Percentiles rank a stretch among this genome's conserved stretches.
Conservation (phyloP, 1,140 invertebrate genomes). For the Acarapis woodi region DNA sequence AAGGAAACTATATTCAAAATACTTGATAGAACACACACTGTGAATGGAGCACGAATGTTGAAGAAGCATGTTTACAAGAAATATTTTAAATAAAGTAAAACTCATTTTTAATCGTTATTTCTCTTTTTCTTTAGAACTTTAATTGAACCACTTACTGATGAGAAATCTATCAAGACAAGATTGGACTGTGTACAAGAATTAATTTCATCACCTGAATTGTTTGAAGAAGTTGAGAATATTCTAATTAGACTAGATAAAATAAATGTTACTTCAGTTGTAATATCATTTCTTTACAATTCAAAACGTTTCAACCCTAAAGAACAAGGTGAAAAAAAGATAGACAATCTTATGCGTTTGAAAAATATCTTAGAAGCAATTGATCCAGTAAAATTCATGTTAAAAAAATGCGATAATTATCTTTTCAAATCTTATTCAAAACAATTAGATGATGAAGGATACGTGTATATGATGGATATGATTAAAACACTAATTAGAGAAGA, state of each 20-base stretch:
- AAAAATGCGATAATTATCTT: slow-evolving; percentile 24
- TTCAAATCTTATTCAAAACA: slow-evolving; percentile 29
- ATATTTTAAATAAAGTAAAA: slow-evolving; percentile 14
- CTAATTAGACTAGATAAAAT: slow-evolving; percentile 27
- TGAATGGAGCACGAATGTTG: slow-evolving; percentile 38
- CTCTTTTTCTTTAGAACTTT: neutral
- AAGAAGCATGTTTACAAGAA: slow-evolving; percentile 55
- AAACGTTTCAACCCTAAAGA: too few relatives aligned
- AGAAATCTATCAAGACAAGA: slow-evolving; percentile 30
- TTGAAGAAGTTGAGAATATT: slow-evolving; percentile 17
- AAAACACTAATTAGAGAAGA: slow-evolving; percentile 37
- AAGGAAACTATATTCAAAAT: slow-evolving; percentile 31
- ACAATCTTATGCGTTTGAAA: slow-evolving; percentile 45
- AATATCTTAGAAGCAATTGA: slow-evolving; percentile 37
- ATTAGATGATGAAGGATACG: slow-evolving; percentile 21
- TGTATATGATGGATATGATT: slow-evolving; percentile 30
- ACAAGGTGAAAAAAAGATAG: slow-evolving; percentile 38
- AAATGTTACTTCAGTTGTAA: slow-evolving; percentile 26
- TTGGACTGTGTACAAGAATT: slow-evolving; percentile 42
- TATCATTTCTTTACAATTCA: slow-evolving; percentile 26
- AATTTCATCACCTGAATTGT: slow-evolving; percentile 22
- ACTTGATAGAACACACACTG: slow-evolving; percentile 44
- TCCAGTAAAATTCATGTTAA: slow-evolving; percentile 28
- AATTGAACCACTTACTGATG: slow-evolving; percentile 19
- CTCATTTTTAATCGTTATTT: neutral